Percentiles rank a stretch among this genome's conserved stretches.
Conservation (phyloP, 1,140 invertebrate species). For the Drosophila grimshawi region DNA sequence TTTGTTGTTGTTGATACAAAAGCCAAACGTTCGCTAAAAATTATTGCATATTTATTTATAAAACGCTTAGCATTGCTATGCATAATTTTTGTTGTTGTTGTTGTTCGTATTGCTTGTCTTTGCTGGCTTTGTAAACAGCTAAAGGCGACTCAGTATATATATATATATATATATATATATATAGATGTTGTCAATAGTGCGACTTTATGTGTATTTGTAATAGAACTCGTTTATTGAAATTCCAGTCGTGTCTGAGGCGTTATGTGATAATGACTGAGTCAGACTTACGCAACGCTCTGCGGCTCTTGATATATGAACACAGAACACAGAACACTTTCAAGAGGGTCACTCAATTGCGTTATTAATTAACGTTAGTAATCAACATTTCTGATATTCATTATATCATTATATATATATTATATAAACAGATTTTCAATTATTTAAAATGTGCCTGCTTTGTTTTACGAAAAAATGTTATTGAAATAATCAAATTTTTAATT, state of each 20-base stretch:
- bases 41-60: conserved; percentile 62
- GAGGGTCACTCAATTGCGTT: conserved; percentile 33
- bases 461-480: too few relatives aligned
- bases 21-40: conserved; percentile 20
- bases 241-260: conserved; percentile 41
- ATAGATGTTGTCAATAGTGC: conserved; percentile 10
- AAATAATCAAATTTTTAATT: too few relatives aligned
- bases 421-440: too few relatives aligned
- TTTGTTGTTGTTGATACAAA: conserved; percentile 19
- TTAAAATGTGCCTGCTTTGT: too few relatives aligned
- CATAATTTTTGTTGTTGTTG: neutral
- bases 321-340: conserved; percentile 4
- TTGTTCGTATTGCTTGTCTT: too few relatives aligned
- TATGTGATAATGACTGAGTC: conserved; percentile 51
- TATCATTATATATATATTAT: too few relatives aligned
- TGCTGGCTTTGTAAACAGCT: conserved; percentile 42
- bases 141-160: neutral
- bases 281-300: conserved; percentile 42
- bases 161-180: neutral
- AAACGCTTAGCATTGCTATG: conserved; percentile 32
- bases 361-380: neutral
- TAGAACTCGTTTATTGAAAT: conserved; percentile 58
- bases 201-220: conserved; percentile 35
- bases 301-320: neutral
- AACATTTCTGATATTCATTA: too few relatives aligned